Evolutionary conservation across 2,113 vertebrate species (phyloP).

Genomic region (Tenrec ecaudatus): DNA sequence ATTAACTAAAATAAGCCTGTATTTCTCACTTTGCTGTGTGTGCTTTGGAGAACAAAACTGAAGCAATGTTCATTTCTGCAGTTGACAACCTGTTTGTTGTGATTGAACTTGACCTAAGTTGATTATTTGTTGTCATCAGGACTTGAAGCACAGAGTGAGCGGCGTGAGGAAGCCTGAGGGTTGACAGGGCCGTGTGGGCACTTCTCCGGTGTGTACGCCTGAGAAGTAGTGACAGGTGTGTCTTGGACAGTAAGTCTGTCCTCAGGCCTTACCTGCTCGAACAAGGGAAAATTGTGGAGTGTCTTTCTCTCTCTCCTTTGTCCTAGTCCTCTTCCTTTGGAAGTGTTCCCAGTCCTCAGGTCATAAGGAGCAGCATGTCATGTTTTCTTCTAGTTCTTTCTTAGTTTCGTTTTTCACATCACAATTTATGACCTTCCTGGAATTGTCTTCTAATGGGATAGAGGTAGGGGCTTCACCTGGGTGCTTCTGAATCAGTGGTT

Average conservation of each 20-base stretch:
- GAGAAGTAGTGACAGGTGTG: neutral
- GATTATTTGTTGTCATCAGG: neutral
- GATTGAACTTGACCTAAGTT: neutral
- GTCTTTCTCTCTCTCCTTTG: neutral
- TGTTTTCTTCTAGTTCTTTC: neutral
- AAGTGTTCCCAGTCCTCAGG: neutral
- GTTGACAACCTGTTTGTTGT: neutral
- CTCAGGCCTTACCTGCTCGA: no score
- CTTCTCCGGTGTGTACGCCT: neutral
- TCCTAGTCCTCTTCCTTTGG: neutral
- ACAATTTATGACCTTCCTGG: neutral
- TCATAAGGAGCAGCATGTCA: neutral
- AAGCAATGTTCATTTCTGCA: neutral
- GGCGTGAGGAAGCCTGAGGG: accelerated
- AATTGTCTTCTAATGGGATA: neutral
- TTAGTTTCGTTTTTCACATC: neutral
- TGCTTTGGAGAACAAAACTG: neutral
- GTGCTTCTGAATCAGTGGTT: neutral
- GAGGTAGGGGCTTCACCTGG: neutral
- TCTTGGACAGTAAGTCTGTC: no score
- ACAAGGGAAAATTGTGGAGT: no score
- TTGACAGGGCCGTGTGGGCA: accelerated
- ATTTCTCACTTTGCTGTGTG: neutral
- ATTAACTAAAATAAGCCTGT: neutral
- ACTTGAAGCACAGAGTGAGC: neutral